These are phyloP conservation scores for Samia ricini DNA, from an alignment of 1,140 invertebrate genomes.

Conservation along the genomic window DNA sequence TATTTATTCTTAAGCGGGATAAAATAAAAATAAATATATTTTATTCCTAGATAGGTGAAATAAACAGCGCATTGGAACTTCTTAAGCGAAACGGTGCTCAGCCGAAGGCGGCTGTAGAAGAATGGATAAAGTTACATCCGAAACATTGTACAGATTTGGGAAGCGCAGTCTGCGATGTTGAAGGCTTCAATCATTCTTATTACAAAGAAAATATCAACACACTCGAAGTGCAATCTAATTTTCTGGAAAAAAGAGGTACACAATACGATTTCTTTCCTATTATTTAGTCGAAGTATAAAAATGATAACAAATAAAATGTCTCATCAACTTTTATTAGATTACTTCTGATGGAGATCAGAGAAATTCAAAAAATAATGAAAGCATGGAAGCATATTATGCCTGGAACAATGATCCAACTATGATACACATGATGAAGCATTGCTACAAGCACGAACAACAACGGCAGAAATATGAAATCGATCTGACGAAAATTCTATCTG, in stretches of 20 bases:
- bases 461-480: conserved; percentile 26
- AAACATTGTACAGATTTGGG: conserved; percentile 47
- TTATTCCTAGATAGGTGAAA: conserved; percentile 36
- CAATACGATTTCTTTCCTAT: too few species aligned
- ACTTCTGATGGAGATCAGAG: not conserved
- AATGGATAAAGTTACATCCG: conserved; percentile 54
- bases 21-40: too few species aligned
- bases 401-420: conserved; percentile 55
- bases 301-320: too few species aligned
- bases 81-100: conserved; percentile 45
- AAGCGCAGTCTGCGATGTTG: conserved; percentile 41
- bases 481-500: conserved; percentile 38
- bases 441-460: conserved; percentile 51
- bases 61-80: conserved; percentile 55
- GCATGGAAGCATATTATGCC: conserved; percentile 33
- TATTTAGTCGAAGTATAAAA: too few species aligned
- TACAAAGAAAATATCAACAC: conserved; percentile 37
- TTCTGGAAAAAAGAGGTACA: conserved; percentile 18
- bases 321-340: not conserved
- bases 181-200: conserved; percentile 46
- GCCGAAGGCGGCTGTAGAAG: conserved; percentile 35
- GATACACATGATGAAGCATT: conserved; percentile 60
- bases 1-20: too few species aligned
- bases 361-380: not conserved
- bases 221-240: conserved; percentile 28